Evolutionary conservation across 2,797 vertebrate genomes (phyloP), one percentile per base, ranked within the genome.

Genomic region (Liparis tanakae): DNA sequence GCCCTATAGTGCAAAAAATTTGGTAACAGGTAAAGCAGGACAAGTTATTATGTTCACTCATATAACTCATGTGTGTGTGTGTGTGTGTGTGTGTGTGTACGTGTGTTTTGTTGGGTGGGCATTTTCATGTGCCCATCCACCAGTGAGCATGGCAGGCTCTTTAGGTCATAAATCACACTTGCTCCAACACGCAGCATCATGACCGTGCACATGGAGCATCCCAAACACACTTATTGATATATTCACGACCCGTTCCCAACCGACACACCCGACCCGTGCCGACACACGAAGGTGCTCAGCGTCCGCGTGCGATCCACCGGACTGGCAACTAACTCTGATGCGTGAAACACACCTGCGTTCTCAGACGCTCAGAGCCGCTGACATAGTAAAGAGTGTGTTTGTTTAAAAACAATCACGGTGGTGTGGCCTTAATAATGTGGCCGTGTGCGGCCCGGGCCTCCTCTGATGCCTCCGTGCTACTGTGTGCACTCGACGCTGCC

Each of bases 401-500:
- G 46, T 68, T 20, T 22, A 14, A 22, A 39, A 17, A 30, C 14
- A 1, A 25, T 20, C 10, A n/a, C 20, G 34, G 22, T 65, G 34
- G 60, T 18, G 14, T 55, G 36, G 44, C 15, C 22, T 25, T 57
- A 58, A 70, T 57, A 54, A 70, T 71, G 53, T 50, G 56, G 7
- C 34, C 7, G 1, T 67, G 73, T 71, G 22, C 4, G 17, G 41
- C 6, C 57, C 61, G 34, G 74, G 39, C 67, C 41, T 53, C 33
- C 36, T 78, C 43, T 70, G 34, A 68, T 54, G 10, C 64, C 30
- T 25, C 67, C 59, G 62, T 58, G 66, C 70, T 67, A 4, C 55
- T 57, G 69, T 75, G 83, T 77, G 83, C 66, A 55, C 60, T 70
- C 54, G 36, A 39, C 41, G 30, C 39, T 60, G 75, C 67, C 83